Evolutionary conservation across 2,113 vertebrate genomes (phyloP).

Genomic region (Oreochromis aureus): DNA sequence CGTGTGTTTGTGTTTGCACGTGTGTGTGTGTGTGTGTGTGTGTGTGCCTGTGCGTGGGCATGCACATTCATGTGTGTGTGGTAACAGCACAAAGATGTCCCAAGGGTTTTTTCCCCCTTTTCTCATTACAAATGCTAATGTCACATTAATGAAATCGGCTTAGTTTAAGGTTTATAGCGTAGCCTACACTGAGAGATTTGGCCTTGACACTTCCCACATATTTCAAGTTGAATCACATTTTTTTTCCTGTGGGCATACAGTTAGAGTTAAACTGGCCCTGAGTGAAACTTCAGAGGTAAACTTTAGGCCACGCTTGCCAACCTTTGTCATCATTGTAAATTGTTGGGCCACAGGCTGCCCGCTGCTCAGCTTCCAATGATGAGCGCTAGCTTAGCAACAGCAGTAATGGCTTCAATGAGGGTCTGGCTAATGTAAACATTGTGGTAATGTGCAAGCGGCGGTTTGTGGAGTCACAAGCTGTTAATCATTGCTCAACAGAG

Average conservation of each 20-base stretch:
- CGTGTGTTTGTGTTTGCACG: conserved; percentile 2
- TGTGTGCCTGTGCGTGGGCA: neutral
- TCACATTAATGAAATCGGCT: conserved; percentile 72
- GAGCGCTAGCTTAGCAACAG: conserved; percentile 37
- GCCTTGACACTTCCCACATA: conserved; percentile 64
- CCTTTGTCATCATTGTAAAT: conserved; percentile 28
- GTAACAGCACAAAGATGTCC: conserved; percentile 54
- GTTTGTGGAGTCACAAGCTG: conserved; percentile 65
- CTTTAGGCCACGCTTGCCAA: conserved; percentile 25
- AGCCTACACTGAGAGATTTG: conserved; percentile 64
- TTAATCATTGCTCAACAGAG: conserved; percentile 75
- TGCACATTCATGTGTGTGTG: conserved; percentile 6
- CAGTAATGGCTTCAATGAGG: conserved; percentile 42
- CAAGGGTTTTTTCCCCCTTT: conserved; percentile 47
- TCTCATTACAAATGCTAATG: conserved; percentile 72
- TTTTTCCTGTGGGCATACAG: conserved; percentile 41
- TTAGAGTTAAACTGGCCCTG: conserved; percentile 12
- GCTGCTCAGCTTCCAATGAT: neutral
- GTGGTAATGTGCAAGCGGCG: conserved; percentile 60
- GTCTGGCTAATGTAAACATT: conserved; percentile 56
- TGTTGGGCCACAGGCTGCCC: conserved; percentile 6
- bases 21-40: neutral
- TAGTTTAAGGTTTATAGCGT: conserved; percentile 65
- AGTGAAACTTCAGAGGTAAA: conserved; percentile 33
- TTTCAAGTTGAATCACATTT: conserved; percentile 56